These are phyloP conservation scores for Pachypeltis micranthus DNA, from an alignment of 1,140 invertebrate genomes.

Conservation along the genomic window DNA sequence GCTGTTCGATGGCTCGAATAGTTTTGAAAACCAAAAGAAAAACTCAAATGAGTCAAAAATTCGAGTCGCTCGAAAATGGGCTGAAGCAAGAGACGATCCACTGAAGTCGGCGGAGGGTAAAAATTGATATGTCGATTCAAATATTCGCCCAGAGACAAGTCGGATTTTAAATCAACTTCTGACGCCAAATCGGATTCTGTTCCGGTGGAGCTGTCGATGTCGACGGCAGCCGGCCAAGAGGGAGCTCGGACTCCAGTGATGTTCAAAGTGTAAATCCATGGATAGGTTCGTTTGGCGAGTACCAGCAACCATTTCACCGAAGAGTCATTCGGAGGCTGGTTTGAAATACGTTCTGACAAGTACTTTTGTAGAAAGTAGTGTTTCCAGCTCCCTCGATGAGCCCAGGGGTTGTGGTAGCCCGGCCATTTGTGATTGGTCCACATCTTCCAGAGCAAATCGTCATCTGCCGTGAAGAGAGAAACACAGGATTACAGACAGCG, in stretches of 20 bases:
- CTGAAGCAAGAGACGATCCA: neutral
- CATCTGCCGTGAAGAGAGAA: no score
- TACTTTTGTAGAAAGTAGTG: slow-evolving; percentile 1
- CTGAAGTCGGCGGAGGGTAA: neutral
- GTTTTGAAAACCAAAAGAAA: slow-evolving; percentile 8
- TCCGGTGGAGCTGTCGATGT: neutral
- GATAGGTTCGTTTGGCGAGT: neutral
- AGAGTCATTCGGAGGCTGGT: neutral
- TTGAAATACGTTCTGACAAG: neutral
- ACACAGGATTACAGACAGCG: no score
- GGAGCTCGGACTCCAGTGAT: neutral
- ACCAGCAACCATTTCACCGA: no score
- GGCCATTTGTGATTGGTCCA: neutral
- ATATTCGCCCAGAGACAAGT: neutral
- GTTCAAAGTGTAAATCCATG: neutral
- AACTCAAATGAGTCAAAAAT: neutral
- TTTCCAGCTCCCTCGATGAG: neutral
- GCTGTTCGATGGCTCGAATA: neutral
- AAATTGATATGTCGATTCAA: slow-evolving; percentile 8
- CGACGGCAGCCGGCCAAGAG: neutral
- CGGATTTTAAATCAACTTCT: neutral
- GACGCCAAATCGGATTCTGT: neutral
- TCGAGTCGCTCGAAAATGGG: neutral
- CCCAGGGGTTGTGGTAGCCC: neutral
- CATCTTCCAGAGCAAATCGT: slow-evolving; percentile 1